Percentiles rank a stretch among this genome's conserved stretches.
phyloP scores from a whole-genome alignment of 2,797 vertebrate species.

The Smutsia gigantea region DNA sequence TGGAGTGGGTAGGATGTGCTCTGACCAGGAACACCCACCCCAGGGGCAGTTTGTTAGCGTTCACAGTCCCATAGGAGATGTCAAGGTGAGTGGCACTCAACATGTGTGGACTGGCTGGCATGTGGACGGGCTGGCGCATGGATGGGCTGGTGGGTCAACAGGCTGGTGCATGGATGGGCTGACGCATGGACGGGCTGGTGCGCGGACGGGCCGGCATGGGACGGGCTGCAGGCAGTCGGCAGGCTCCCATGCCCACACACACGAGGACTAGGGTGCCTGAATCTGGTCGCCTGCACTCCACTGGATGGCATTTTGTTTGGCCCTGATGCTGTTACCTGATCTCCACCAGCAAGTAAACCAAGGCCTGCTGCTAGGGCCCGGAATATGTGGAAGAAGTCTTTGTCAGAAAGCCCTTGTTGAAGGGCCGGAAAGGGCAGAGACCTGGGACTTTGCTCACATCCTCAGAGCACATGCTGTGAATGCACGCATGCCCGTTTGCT shows the following conservation, averaged over 20 bases:
- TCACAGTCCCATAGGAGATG: not conserved
- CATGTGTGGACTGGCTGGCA: not conserved
- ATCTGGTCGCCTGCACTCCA: not conserved
- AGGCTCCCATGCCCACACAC: no score
- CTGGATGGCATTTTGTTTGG: not conserved
- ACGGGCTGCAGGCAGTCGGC: no score
- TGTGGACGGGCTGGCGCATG: no score
- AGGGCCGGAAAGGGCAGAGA: not conserved
- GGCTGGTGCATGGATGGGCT: no score
- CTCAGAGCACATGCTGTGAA: not conserved
- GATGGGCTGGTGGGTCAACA: no score
- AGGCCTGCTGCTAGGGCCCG: not conserved
- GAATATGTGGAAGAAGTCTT: not conserved
- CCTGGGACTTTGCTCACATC: not conserved
- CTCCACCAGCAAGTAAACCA: not conserved
- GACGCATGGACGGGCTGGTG: no score
- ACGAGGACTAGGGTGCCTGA: no score
- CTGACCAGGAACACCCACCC: not conserved
- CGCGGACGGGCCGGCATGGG: no score
- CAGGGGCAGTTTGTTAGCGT: not conserved
- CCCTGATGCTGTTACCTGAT: not conserved
- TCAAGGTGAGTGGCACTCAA: not conserved
- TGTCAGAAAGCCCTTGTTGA: not conserved
- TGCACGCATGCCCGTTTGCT: not conserved
- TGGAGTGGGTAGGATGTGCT: fast-evolving